Percentiles rank a stretch among this genome's conserved stretches.
Conservation (phyloP, 2,888 invertebrate genomes). For the Epicampocera succincta region DNA sequence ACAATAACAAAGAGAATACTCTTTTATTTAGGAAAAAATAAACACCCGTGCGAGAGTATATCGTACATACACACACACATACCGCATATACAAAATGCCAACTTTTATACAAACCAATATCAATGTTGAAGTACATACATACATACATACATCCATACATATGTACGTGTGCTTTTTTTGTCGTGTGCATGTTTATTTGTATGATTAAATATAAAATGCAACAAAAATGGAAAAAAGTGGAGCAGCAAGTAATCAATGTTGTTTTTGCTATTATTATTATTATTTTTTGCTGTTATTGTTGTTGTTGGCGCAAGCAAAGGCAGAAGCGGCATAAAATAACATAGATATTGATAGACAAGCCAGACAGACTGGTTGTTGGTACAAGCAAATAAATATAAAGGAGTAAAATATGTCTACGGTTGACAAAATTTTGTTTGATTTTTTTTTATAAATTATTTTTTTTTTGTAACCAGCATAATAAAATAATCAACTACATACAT, state of each 20-base stretch:
- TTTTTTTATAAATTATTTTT: slow-evolving; percentile 6
- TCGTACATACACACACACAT: not conserved
- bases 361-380: slow-evolving; percentile 27
- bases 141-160: no score
- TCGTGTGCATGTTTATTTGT: slow-evolving; percentile 30
- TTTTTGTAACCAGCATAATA: slow-evolving; percentile 50
- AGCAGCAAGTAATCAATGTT: slow-evolving; percentile 68
- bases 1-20: slow-evolving; percentile 40
- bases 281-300: slow-evolving; percentile 39
- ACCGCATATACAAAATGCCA: slow-evolving; percentile 12
- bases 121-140: slow-evolving; percentile 20
- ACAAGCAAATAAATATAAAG: slow-evolving; percentile 36
- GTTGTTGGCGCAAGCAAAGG: slow-evolving; percentile 45
- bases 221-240: slow-evolving; percentile 62
- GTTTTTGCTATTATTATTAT: slow-evolving; percentile 43
- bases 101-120: slow-evolving; percentile 21
- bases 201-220: slow-evolving; percentile 40
- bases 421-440: slow-evolving; percentile 54
- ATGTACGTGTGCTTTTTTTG: not conserved
- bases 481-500: slow-evolving; percentile 36
- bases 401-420: slow-evolving; percentile 54
- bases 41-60: slow-evolving; percentile 29
- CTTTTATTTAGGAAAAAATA: not conserved
- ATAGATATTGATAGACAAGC: slow-evolving; percentile 31
- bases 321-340: slow-evolving; percentile 57